Conservation (phyloP, 1,140 invertebrate genomes). For the Ephestia elutella region DNA sequence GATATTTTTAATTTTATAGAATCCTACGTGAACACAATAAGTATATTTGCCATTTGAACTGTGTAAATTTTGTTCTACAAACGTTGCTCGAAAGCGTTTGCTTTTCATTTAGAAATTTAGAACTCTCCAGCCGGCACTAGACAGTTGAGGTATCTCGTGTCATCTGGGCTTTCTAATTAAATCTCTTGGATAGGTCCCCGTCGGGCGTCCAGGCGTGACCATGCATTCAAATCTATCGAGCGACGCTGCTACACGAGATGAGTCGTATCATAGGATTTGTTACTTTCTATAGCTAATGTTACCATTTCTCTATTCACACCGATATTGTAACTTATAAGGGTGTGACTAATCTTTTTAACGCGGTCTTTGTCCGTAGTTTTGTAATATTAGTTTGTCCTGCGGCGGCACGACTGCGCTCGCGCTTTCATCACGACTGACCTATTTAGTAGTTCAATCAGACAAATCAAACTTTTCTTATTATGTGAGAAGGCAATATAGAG, state of each 20-base stretch:
- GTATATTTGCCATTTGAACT: no score
- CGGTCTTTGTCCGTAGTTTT: not conserved
- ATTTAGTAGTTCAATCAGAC: conserved; percentile 29
- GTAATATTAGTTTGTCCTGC: conserved; percentile 18
- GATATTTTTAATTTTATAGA: no score
- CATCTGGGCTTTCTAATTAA: conserved; percentile 51
- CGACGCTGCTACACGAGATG: not conserved
- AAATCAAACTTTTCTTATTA: conserved; percentile 42
- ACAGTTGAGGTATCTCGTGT: conserved; percentile 36
- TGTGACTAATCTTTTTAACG: not conserved
- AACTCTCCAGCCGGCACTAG: conserved; percentile 29
- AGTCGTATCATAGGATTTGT: not conserved
- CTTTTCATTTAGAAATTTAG: conserved; percentile 45
- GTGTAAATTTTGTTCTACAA: not conserved
- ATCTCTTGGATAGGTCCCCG: conserved; percentile 30
- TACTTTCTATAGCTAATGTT: conserved; percentile 2
- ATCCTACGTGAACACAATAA: no score
- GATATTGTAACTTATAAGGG: conserved; percentile 9
- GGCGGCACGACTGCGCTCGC: conserved; percentile 38
- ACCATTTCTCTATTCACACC: not conserved
- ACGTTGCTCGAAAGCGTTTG: conserved; percentile 27
- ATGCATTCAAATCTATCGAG: conserved; percentile 35
- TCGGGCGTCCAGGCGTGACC: conserved; percentile 32
- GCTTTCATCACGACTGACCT: conserved; percentile 53
- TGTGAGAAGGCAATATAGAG: not conserved